Conservation (phyloP, 2,888 invertebrate genomes). For the Coleophora deauratella region DNA sequence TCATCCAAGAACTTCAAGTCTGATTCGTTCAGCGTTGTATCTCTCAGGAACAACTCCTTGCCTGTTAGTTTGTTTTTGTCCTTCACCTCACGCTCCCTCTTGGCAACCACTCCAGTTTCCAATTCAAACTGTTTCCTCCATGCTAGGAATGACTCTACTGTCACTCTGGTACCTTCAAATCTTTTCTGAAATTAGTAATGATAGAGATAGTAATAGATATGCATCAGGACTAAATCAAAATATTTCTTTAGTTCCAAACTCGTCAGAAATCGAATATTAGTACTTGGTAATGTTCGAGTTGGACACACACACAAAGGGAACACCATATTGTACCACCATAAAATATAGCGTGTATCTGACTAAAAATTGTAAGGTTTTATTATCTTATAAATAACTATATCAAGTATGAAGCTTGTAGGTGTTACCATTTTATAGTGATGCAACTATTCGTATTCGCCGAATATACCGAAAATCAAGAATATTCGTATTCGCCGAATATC, state of each 20-base stretch:
- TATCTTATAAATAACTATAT: no score
- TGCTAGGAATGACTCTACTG: conserved; percentile 94
- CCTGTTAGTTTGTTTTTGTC: conserved; percentile 92
- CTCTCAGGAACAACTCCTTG: conserved; percentile 92
- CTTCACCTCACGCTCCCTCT: conserved; percentile 79
- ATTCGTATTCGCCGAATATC: no score
- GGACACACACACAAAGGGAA: no score
- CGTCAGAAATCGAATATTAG: background rate
- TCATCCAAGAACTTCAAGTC: conserved; percentile 97
- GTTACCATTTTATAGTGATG: no score
- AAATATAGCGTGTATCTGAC: no score
- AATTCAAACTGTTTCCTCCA: conserved; percentile 97
- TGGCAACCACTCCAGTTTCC: conserved; percentile 85
- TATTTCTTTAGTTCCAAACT: no score
- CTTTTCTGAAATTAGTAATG: conserved; percentile 78
- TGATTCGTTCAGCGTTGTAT: conserved; percentile 94
- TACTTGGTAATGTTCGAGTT: background rate
- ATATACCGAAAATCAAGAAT: no score
- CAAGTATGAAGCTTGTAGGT: no score
- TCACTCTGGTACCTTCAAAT: conserved; percentile 96
- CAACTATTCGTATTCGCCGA: no score
- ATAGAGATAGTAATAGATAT: background rate
- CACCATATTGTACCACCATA: no score
- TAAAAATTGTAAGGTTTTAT: no score
- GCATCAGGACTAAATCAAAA: background rate